Base-by-base conservation (phyloP, 2,113 vertebrate genomes). In the Xiphorhynchus elegans region DNA sequence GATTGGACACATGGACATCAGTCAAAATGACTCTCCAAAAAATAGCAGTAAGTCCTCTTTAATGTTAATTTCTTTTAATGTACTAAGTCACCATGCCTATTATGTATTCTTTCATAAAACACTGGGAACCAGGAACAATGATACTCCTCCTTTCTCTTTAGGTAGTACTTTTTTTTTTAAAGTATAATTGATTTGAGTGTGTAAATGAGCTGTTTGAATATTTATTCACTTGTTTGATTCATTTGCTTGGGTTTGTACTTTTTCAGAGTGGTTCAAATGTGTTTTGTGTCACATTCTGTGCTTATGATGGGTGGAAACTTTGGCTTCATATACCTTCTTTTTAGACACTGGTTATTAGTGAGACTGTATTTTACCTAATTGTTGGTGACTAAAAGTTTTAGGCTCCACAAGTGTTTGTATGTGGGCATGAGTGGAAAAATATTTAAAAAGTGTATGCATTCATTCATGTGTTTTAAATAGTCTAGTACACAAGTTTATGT, bases 1-100 rank as follows among this genome's bases (percentile, higher is more conserved):
- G 99, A 97, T 68, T 99, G 98, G 99, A 99, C 92, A 99, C 99
- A 2, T 99, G 99, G 99, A 98, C 98, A 84, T 99, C 99, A 7
- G 98, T 99, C 93, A 99, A 99, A 98, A 98, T 97, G 10, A 98
- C 99, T 72, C 98, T 99, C 67, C 98, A 99, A 58, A 98, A 98
- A 96, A 99, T 99, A 96, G 98, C 99, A 92, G 99, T 99, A 97
- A 99, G 99, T 96, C 33, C 46, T 92, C 29, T 62, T 90, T 72
- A 49, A 40, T 56, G 17, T 68, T 74, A 16, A 63, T 75, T 74
- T 66, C 39, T 92, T 63, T 35, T 49, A n/a, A 46, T 40, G 23
- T 60, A 11, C 16, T 39, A 16, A 70, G 31, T 46, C 13, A 5
- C 44, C 1, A 0, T 81, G 44, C 40, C 28, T 35, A 58, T 77